Evolutionary conservation across 2,888 invertebrate species (phyloP), one percentile per base, ranked within the genome.

Genomic region (Mystacides longicornis): DNA sequence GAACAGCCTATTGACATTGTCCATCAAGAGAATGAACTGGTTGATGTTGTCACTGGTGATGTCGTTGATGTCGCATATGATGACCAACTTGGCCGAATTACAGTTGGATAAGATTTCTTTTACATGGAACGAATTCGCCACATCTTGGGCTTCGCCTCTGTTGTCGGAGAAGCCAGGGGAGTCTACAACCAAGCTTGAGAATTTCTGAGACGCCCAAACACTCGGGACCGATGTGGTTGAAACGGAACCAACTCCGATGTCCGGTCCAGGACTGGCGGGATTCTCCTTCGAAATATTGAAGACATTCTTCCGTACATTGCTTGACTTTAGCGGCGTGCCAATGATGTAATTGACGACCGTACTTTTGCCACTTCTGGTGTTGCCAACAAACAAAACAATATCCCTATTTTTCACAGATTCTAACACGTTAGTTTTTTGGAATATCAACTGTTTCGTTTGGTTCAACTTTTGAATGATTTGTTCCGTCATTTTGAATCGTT

Each of bases 91-190:
- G 5, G 5, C 23, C 3, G 48, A 23, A 3, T 48, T 48, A 18
- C 14, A 23, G 16, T 48, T 48, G 16, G n/a, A n/a, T 3, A 48
- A 3, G 2, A 48, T 18, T 23, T 48, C 23, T 22, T 23, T 48
- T 5, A 48, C 23, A n/a, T 48, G 23, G 21, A 48, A 48, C 5
- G 48, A 18, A n/a, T 48, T 48, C 2, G 48, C 48, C 9, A 48
- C 48, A 23, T 48, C 48, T 23, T 48, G 48, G 14, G 48, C 22
- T 48, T 23, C 23, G 11, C 48, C 48, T 48, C 48, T 48, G 23
- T 48, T 48, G 16, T 48, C 48, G 2, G 14, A 4, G 48, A 48
- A 48, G 16, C 48, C 48, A 14, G 48, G 48, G 2, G 48, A 11
- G 16, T 48, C 48, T 23, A 48, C 48, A 23, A 48, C 21, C 14